Conservation (phyloP, 2,888 invertebrate species). For the Philonicus albiceps region DNA sequence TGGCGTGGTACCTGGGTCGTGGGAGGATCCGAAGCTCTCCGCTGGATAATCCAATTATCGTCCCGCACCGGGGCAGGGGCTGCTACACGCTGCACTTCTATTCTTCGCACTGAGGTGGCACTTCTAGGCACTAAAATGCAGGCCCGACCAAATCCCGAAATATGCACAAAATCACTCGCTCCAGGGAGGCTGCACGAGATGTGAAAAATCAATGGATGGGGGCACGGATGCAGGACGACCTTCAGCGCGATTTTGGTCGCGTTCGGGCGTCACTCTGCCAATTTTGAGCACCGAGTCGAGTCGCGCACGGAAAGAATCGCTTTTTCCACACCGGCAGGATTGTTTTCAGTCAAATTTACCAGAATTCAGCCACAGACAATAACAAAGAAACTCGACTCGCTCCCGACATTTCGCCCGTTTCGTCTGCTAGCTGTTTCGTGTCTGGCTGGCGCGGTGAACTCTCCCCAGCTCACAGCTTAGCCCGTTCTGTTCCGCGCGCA, state of each 20-base stretch:
- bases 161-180: neutral
- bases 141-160: neutral
- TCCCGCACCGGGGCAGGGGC: neutral
- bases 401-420: slow-evolving; percentile 21
- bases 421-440: neutral
- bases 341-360: neutral
- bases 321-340: neutral
- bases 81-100: neutral
- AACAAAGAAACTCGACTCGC: slow-evolving; percentile 13
- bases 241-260: neutral
- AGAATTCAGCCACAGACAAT: neutral
- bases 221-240: slow-evolving; percentile 2
- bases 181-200: slow-evolving; percentile 14
- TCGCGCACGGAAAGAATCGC: neutral
- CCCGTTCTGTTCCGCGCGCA: neutral
- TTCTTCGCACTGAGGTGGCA: neutral
- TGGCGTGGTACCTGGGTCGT: neutral
- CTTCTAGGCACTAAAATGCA: neutral
- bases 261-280: neutral
- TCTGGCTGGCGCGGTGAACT: neutral
- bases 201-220: slow-evolving; percentile 33
- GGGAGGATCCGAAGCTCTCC: neutral
- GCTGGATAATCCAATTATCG: neutral
- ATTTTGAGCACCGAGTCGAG: neutral
- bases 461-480: neutral